Conservation (phyloP, 1,140 invertebrate genomes). For the Watersipora subatra region DNA sequence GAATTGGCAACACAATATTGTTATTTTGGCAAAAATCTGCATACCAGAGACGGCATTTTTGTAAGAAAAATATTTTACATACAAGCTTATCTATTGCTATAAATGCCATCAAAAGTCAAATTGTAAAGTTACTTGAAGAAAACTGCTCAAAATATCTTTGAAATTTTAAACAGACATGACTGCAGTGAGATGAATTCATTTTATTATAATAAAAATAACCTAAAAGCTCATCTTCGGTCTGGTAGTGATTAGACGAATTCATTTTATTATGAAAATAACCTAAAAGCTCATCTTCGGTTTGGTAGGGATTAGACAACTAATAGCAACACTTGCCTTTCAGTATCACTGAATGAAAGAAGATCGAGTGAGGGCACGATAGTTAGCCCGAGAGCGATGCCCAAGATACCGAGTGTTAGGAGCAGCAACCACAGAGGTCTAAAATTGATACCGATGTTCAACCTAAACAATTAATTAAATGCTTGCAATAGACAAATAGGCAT, state of each 20-base stretch:
- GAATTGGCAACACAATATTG: too few species aligned
- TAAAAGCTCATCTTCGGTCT: not conserved
- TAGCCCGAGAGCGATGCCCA: not conserved
- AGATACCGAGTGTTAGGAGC: not conserved
- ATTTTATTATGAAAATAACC: too few species aligned
- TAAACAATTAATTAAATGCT: not conserved
- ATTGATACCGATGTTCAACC: too few species aligned
- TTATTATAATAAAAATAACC: not conserved
- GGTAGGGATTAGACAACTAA: not conserved
- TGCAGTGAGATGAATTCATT: too few species aligned
- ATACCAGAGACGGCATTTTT: too few species aligned
- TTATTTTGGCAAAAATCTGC: too few species aligned
- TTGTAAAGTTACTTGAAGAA: too few species aligned
- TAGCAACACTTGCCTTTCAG: not conserved
- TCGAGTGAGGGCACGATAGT: not conserved
- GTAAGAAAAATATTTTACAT: too few species aligned
- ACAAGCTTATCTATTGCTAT: too few species aligned
- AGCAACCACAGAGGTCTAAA: not conserved
- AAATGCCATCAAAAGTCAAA: too few species aligned
- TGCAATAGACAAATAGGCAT: not conserved
- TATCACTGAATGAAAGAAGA: not conserved
- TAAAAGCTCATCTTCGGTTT: not conserved
- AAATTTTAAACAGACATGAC: too few species aligned
- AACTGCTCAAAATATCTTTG: too few species aligned
- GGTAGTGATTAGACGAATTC: not conserved